Evolutionary conservation across 1,140 invertebrate species (phyloP).

Genomic region (Palaemon carinicauda): DNA sequence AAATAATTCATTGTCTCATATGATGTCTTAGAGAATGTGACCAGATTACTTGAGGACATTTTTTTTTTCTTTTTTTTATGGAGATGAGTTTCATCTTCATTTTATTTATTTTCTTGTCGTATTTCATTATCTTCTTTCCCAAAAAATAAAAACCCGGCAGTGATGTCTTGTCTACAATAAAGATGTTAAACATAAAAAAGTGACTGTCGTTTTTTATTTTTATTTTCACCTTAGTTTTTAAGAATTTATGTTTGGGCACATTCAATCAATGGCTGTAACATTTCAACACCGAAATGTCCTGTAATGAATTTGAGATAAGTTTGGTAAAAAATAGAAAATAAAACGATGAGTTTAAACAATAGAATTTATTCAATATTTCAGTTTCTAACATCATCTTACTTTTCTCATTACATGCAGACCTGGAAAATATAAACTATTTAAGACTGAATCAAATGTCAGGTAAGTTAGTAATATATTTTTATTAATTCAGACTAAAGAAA

Average conservation of each 20-base stretch:
- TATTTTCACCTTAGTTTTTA: too few relatives aligned
- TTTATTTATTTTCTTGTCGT: not conserved
- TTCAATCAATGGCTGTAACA: too few relatives aligned
- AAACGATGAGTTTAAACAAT: not conserved
- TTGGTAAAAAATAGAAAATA: not conserved
- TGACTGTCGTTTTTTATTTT: too few relatives aligned
- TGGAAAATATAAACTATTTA: constrained; percentile 22
- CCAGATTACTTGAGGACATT: too few relatives aligned
- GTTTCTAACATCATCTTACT: not conserved
- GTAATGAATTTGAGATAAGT: too few relatives aligned
- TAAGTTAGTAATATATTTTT: not conserved
- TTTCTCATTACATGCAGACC: not conserved
- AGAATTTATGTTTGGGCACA: too few relatives aligned
- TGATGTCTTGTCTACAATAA: constrained; percentile 27
- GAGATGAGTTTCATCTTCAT: not conserved
- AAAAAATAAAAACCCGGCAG: not conserved
- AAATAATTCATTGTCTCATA: too few relatives aligned
- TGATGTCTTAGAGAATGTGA: too few relatives aligned
- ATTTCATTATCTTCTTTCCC: not conserved
- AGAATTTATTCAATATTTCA: not conserved
- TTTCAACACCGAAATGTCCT: too few relatives aligned
- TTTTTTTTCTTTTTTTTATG: too few relatives aligned
- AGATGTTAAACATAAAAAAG: constrained; percentile 8
- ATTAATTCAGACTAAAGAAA: not conserved
- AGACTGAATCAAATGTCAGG: constrained; percentile 25